Base-by-base conservation (phyloP, 1,140 invertebrate genomes). In the Diorhabda carinulata region DNA sequence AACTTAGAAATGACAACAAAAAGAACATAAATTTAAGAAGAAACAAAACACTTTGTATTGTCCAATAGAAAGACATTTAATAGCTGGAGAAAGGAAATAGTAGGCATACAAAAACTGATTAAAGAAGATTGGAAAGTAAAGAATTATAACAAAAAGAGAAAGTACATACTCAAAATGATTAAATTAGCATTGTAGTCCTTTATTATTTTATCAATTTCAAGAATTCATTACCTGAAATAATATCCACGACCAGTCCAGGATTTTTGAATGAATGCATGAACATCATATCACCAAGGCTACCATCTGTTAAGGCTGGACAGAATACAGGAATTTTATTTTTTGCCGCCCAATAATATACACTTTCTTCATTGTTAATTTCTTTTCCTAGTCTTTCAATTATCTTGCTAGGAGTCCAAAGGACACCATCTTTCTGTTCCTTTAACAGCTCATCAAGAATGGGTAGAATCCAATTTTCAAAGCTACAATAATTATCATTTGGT, bases 221-320 rank as follows among this genome's bases (percentile, higher is more conserved):
- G 25, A 25, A 25, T 25, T 25, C 25, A n/a, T 64, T 64, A 90
- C 91, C 92, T 82, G 94, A 91, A 64, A 98, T 83, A 80, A 99
- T 97, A 81, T 99, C 98, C 57, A 99, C 81, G 6, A 97, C 85
- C 9, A 99, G 85, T 4, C 97, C 97, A 57, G 96, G 94, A 78
- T 93, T 93, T 78, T 89, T 91, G 78, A 91, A 98, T 0, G 96
- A 97, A 84, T 99, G 98, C 75, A 99, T 98, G 81, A 97, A 99
- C 86, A 99, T 93, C 97, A 99, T 99, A 81, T 99, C 98, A 2
- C 98, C 98, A 10, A 99, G 84, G 77, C 95, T 98, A 3, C 98
- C 98, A 87, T 99, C 98, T 0, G 98, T 99, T 65, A 99, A 82
- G 0, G 97, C 98, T 2, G 98, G 98, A 86, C 96, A 95, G 80